These are phyloP conservation scores for Sebastes dallii DNA, from an alignment of 2,797 vertebrate species.

Conservation along the genomic window DNA sequence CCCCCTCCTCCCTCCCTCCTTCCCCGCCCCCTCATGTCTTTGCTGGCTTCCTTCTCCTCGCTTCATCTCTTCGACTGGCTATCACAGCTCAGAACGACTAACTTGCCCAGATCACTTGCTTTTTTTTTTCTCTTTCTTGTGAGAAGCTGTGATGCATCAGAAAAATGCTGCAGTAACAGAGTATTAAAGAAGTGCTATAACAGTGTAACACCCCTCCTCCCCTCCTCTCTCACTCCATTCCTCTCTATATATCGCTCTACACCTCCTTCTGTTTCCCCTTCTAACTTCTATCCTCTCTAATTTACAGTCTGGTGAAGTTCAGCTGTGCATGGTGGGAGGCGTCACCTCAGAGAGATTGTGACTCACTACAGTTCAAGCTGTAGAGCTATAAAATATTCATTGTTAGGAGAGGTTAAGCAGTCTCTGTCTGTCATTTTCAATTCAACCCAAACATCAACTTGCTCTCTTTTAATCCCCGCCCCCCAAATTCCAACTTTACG, in stretches of 20 bases:
- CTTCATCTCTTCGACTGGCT: constrained; percentile 59
- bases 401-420: constrained; percentile 62
- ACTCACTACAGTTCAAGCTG: constrained; percentile 74
- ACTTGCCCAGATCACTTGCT: constrained; percentile 45
- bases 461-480: background rate
- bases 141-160: constrained; percentile 51
- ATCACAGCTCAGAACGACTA: constrained; percentile 60
- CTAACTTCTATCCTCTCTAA: constrained; percentile 68
- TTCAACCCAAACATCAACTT: constrained; percentile 15
- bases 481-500: background rate
- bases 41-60: constrained; percentile 69
- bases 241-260: constrained; percentile 46
- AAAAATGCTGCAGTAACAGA: constrained; percentile 39
- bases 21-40: constrained; percentile 70
- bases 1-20: constrained; percentile 27
- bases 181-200: constrained; percentile 52
- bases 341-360: constrained; percentile 69
- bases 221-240: constrained; percentile 29
- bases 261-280: constrained; percentile 67
- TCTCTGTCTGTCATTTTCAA: constrained; percentile 55
- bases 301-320: constrained; percentile 74
- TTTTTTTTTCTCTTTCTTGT: constrained; percentile 19
- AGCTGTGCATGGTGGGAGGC: constrained; percentile 73
- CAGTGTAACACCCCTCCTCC: constrained; percentile 44
- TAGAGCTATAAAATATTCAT: constrained; percentile 69